phyloP scores from a whole-genome alignment of 2,888 invertebrate genomes.

The Tromatobia lineatoria region DNA sequence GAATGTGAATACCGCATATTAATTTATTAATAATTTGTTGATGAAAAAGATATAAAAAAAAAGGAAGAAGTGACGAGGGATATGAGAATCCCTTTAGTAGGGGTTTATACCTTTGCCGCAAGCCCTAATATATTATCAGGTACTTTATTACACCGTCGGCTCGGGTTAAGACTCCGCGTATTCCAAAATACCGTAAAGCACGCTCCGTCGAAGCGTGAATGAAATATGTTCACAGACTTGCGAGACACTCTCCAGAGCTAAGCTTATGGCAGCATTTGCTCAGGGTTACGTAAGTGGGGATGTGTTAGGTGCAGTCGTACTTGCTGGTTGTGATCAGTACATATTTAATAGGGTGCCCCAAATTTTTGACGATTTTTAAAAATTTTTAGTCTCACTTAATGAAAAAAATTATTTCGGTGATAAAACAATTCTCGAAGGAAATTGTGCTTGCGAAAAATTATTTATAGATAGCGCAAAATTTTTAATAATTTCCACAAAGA shows the following conservation, averaged over 20 bases:
- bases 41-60: background rate
- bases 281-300: background rate
- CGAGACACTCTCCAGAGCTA: conserved; percentile 13
- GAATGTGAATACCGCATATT: background rate
- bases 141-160: conserved; percentile 54
- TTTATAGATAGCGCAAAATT: too few relatives aligned
- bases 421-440: too few relatives aligned
- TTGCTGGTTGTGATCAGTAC: too few relatives aligned
- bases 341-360: too few relatives aligned
- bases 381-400: too few relatives aligned
- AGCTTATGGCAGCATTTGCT: conserved; percentile 29
- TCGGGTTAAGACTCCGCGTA: conserved; percentile 38
- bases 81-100: conserved; percentile 32
- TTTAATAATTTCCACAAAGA: too few relatives aligned
- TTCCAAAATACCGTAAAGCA: conserved; percentile 26
- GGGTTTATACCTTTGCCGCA: background rate
- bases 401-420: too few relatives aligned
- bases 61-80: background rate
- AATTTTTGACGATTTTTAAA: too few relatives aligned
- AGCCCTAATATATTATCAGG: conserved; percentile 63
- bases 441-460: too few relatives aligned
- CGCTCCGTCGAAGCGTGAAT: conserved; percentile 59
- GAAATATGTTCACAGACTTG: conserved; percentile 59
- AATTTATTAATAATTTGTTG: background rate
- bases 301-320: too few relatives aligned